Conservation (phyloP, 2,113 vertebrate genomes). For the Rostratula benghalensis region DNA sequence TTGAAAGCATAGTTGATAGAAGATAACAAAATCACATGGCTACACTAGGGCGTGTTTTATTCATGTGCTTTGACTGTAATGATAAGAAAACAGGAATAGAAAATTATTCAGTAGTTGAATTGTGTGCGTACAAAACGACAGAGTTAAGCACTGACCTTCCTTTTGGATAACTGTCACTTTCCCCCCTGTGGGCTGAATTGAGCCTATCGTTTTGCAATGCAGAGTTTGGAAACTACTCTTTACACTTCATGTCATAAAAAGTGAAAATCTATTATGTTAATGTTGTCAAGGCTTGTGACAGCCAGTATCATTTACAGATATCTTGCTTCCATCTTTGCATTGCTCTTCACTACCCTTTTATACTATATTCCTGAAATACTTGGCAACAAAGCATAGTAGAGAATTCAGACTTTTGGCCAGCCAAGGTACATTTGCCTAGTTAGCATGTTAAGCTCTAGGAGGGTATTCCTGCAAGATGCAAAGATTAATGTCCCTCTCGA, state of each 20-base stretch:
- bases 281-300: conserved; percentile 38
- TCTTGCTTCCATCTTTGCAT: not conserved
- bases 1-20: not conserved
- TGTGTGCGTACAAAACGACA: not conserved
- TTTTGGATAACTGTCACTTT: not conserved
- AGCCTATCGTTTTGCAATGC: not conserved
- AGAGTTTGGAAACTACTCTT: not conserved
- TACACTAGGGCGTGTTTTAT: not conserved
- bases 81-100: not conserved
- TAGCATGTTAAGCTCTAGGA: conserved; percentile 20
- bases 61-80: not conserved
- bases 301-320: not conserved
- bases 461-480: conserved; percentile 59
- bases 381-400: not conserved
- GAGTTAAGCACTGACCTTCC: not conserved
- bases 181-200: not conserved
- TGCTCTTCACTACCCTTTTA: not conserved
- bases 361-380: conserved; percentile 9
- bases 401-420: conserved; percentile 20
- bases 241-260: conserved; percentile 9
- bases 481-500: conserved; percentile 70
- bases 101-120: not conserved
- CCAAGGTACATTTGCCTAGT: conserved; percentile 51
- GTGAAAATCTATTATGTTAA: not conserved
- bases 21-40: not conserved